Conservation (phyloP, 1,140 invertebrate species). For the Zophobas atratus region DNA sequence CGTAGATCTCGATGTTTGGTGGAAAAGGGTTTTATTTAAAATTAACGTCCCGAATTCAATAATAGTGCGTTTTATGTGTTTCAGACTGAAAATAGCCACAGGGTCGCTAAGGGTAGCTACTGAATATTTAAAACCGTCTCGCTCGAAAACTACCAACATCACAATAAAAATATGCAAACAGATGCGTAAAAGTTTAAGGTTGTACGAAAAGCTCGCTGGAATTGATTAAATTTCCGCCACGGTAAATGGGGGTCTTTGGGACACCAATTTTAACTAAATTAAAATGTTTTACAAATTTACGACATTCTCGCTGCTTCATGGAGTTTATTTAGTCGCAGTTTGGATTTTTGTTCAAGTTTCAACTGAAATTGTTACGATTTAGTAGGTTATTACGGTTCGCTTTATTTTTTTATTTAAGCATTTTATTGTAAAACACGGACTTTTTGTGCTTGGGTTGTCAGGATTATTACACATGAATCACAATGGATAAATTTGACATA, state of each 20-base stretch:
- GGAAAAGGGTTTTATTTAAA: slow-evolving; percentile 36
- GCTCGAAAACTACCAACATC: slow-evolving; percentile 29
- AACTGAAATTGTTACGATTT: slow-evolving; percentile 5
- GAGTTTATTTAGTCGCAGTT: slow-evolving; percentile 28
- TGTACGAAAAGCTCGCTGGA: slow-evolving; percentile 21
- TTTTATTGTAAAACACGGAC: background rate
- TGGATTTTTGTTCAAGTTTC: slow-evolving; percentile 13
- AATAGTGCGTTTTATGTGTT: slow-evolving; percentile 46
- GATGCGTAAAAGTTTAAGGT: slow-evolving; percentile 44
- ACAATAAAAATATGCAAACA: slow-evolving; percentile 49
- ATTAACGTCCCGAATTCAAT: slow-evolving; percentile 35
- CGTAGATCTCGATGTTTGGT: background rate
- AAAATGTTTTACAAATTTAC: slow-evolving; percentile 40
- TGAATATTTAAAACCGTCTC: slow-evolving; percentile 44
- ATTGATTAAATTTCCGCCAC: slow-evolving; percentile 43
- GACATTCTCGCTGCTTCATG: slow-evolving; percentile 8
- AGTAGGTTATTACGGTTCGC: background rate
- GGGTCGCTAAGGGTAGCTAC: slow-evolving; percentile 25
- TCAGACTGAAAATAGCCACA: slow-evolving; percentile 5
- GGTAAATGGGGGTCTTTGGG: slow-evolving; percentile 29
- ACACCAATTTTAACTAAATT: slow-evolving; percentile 40
- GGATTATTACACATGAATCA: too few species aligned
- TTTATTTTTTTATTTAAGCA: too few species aligned
- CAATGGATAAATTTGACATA: too few species aligned
- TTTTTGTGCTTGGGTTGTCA: background rate